These are phyloP conservation scores for Neotoxoptera formosana DNA, from an alignment of 1,140 invertebrate genomes.

Conservation along the genomic window DNA sequence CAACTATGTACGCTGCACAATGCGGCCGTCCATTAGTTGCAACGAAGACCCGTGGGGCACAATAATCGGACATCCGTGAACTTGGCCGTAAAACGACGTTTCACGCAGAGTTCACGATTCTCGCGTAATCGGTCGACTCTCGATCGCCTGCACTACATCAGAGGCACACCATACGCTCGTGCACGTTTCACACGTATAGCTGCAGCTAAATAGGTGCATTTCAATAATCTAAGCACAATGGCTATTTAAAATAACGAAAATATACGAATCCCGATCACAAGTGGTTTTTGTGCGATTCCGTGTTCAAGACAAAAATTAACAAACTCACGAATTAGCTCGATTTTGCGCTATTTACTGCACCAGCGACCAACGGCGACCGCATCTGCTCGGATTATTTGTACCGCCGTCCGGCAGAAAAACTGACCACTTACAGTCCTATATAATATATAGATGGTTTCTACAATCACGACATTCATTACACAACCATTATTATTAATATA, in stretches of 20 bases:
- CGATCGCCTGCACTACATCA: neutral
- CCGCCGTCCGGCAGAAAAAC: neutral
- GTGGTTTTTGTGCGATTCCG: neutral
- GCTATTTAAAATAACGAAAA: neutral
- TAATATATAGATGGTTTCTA: neutral
- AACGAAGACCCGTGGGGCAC: neutral
- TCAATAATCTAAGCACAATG: neutral
- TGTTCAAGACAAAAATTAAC: neutral
- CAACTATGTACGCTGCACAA: neutral
- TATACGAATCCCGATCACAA: neutral
- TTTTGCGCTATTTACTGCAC: neutral
- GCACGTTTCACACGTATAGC: neutral
- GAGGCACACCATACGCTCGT: neutral
- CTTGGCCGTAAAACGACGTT: slow-evolving; percentile 48
- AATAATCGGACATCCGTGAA: slow-evolving; percentile 37
- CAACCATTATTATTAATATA: neutral
- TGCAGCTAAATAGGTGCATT: too few relatives aligned
- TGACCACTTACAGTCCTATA: neutral
- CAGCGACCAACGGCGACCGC: too few relatives aligned
- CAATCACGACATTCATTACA: neutral
- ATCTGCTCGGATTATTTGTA: neutral
- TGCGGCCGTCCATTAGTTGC: slow-evolving; percentile 21
- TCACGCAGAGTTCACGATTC: slow-evolving; percentile 21
- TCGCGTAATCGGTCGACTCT: neutral
- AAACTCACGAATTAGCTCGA: neutral